These are phyloP conservation scores for Seladonia tumulorum DNA, from an alignment of 2,888 invertebrate genomes.

Conservation along the genomic window DNA sequence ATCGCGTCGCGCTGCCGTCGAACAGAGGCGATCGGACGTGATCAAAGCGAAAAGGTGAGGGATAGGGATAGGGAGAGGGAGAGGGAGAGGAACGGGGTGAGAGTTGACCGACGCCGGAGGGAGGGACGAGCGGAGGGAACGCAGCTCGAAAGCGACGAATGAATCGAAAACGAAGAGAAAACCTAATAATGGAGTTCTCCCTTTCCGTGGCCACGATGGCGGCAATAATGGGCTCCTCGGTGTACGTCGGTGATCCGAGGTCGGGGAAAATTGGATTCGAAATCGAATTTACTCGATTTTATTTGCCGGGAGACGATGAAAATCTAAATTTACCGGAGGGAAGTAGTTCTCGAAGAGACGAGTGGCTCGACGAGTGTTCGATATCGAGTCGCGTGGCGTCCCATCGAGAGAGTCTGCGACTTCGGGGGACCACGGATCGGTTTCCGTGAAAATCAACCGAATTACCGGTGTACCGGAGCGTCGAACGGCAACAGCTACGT, in stretches of 20 bases:
- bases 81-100: not conserved
- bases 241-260: conserved; percentile 56
- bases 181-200: conserved; percentile 62
- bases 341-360: not conserved
- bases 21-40: not conserved
- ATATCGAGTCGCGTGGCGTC: conserved; percentile 24
- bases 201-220: conserved; percentile 41
- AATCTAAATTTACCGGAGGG: conserved; percentile 48
- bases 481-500: not conserved
- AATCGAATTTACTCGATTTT: conserved; percentile 66
- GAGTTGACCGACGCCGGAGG: not conserved
- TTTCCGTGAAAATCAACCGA: conserved; percentile 4
- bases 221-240: conserved; percentile 60
- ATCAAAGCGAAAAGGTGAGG: not conserved
- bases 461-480: not conserved
- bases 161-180: conserved; percentile 59
- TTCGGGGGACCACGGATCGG: not conserved
- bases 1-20: not conserved
- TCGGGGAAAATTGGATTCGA: conserved; percentile 61
- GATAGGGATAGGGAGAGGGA: not conserved
- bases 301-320: conserved; percentile 54
- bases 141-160: conserved; percentile 16
- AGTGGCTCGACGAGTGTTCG: conserved; percentile 1
- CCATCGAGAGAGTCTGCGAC: not conserved
- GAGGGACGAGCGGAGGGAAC: not conserved